These are phyloP conservation scores for Ianthella basta DNA, from an alignment of 37 sponge, comb jelly and placozoan species.

Conservation along the genomic window DNA sequence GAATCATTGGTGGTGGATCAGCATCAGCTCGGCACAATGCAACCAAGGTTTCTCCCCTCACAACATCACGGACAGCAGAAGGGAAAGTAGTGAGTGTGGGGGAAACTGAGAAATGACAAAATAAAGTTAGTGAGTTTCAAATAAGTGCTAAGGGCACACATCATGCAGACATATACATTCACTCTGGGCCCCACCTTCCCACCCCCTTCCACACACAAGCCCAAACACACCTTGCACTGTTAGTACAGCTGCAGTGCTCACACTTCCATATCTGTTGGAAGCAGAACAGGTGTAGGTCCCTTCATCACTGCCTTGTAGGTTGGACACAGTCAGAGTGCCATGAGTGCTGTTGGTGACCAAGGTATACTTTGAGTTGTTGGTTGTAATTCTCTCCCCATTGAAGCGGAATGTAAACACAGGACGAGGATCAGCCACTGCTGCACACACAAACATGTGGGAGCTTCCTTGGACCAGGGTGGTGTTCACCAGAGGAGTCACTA, in stretches of 20 bases:
- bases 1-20: too few species aligned
- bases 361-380: neutral
- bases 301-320: neutral
- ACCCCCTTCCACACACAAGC: too few species aligned
- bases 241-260: slow-evolving; percentile 12
- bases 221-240: neutral
- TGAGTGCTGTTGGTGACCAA: neutral
- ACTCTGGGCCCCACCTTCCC: too few species aligned
- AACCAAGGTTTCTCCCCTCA: too few species aligned
- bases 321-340: neutral
- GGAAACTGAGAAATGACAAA: too few species aligned
- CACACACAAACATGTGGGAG: neutral
- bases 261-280: slow-evolving; percentile 28
- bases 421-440: slow-evolving; percentile 11
- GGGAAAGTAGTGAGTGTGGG: too few species aligned
- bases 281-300: slow-evolving; percentile 16
- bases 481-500: neutral
- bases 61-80: too few species aligned
- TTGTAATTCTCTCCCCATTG: neutral
- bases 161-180: too few species aligned
- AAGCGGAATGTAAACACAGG: neutral
- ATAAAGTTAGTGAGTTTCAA: too few species aligned
- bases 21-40: too few species aligned
- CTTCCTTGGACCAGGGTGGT: neutral
- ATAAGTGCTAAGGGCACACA: too few species aligned